Evolutionary conservation across 1,140 invertebrate species (phyloP).

Genomic region (Planococcus citri): DNA sequence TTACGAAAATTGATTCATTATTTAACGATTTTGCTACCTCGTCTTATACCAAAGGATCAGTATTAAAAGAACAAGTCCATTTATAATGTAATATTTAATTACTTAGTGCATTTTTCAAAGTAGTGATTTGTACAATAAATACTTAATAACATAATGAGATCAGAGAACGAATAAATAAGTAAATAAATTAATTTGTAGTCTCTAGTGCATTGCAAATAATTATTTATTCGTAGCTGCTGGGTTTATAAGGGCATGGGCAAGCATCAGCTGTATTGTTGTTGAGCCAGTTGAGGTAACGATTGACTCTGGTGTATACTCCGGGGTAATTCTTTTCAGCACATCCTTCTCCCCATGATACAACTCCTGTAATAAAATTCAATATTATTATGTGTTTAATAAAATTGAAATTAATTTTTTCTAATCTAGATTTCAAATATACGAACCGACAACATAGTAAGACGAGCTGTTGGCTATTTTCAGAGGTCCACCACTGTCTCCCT

Average conservation of each 20-base stretch:
- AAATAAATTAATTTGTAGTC: not conserved
- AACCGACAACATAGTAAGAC: constrained; percentile 40
- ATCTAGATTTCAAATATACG: constrained; percentile 28
- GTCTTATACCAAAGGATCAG: no score
- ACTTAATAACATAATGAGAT: not conserved
- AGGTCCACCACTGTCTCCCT: constrained; percentile 55
- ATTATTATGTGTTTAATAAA: not conserved
- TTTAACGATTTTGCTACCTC: no score
- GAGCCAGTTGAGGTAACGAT: constrained; percentile 55
- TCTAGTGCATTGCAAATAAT: no score
- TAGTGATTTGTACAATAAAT: not conserved
- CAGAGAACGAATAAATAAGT: not conserved
- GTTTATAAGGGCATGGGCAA: constrained; percentile 23
- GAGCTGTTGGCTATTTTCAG: constrained; percentile 40
- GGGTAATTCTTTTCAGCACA: constrained; percentile 65
- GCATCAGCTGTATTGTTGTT: constrained; percentile 24
- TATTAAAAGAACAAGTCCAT: no score
- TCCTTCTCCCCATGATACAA: constrained; percentile 62
- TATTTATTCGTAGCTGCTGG: not conserved
- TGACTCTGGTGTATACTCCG: constrained; percentile 72
- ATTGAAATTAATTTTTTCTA: not conserved
- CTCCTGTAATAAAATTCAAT: constrained; percentile 21
- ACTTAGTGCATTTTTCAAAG: no score
- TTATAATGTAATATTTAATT: no score
- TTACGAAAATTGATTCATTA: not conserved